Base-by-base conservation (phyloP, 2,888 invertebrate genomes). In the Rotaria sp. region DNA sequence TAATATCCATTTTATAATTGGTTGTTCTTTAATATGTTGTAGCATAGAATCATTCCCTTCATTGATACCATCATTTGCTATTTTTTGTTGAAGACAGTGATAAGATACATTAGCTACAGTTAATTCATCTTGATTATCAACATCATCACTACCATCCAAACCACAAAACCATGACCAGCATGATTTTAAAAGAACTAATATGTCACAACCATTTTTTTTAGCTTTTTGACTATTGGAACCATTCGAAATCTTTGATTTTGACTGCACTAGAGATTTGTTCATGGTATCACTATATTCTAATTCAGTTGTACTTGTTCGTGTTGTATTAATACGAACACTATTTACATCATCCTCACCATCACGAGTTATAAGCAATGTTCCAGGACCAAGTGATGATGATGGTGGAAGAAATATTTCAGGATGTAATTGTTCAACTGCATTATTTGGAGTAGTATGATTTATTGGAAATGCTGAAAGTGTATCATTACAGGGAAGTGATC, bases 121-220 rank as follows among this genome's bases (percentile, higher is more conserved):
- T 45, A 1, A 11, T 26, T 80, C n/a, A 45, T 45, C 26, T 21
- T 11, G 13, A 45, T 45, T 15, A n/a, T 26, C 80, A 45, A 13
- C 11, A 26, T 2, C 24, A 18, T 5, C 15, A 5, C 2, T 41
- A 24, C 24, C 80, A 15, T 80, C 80, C n/a, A 80, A 80, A 5
- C 80, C 80, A 80, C 80, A 80, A n/a, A 80, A 80, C 80, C 80
- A 80, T 45, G 80, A 41, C 45, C 80, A 41, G n/a, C 41, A 80
- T 26, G 26, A 45, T 45, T 80, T 80, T 45, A 80, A 80, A 45
- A 45, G 45, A 13, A n/a, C 15, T 24, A 80, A 41, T 21, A 45
- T 45, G 10, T 45, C 45, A 45, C 80, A 80, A 80, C 80, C 67
- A 5, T n/a, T 15, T 0, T 11, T 30, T 35, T 18, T 18, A 8